phyloP scores from a whole-genome alignment of 30 jellyfish, hydroid and myxozoan species.

The Turritopsis rubra region DNA sequence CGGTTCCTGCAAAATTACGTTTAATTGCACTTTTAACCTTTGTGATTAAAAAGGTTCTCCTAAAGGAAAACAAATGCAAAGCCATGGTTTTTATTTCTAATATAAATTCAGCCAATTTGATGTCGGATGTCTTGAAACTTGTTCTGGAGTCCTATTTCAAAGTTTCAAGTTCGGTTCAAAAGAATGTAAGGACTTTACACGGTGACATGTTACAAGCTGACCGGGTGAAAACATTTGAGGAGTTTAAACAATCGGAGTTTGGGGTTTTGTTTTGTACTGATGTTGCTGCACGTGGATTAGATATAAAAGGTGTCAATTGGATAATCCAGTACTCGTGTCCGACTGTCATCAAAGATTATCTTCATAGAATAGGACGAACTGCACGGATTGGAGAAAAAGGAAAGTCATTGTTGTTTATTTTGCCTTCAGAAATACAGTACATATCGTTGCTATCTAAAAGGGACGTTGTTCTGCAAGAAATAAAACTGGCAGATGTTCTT shows the following conservation, averaged over 20 bases:
- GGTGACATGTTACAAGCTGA: slow-evolving; percentile 74
- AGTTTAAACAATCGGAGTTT: slow-evolving; percentile 34
- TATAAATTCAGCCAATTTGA: slow-evolving; percentile 58
- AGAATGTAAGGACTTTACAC: slow-evolving; percentile 58
- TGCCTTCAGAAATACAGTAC: slow-evolving; percentile 84
- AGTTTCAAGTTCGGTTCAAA: neutral
- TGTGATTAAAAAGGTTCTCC: slow-evolving; percentile 9
- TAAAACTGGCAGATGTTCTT: slow-evolving; percentile 36
- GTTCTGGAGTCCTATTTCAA: slow-evolving; percentile 13
- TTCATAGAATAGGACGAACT: slow-evolving; percentile 94
- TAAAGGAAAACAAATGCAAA: slow-evolving; percentile 25
- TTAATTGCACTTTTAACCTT: slow-evolving; percentile 49
- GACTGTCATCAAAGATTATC: slow-evolving; percentile 65
- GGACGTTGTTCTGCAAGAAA: slow-evolving; percentile 37
- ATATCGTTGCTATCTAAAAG: slow-evolving; percentile 29
- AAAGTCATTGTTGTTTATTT: slow-evolving; percentile 53
- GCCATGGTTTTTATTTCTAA: slow-evolving; percentile 74
- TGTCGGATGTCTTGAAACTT: slow-evolving; percentile 21
- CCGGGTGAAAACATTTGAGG: slow-evolving; percentile 48
- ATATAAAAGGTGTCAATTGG: slow-evolving; percentile 82
- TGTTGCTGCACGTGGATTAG: slow-evolving; percentile 99
- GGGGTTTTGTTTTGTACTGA: slow-evolving; percentile 86
- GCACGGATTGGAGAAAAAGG: slow-evolving; percentile 95
- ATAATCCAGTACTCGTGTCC: slow-evolving; percentile 85
- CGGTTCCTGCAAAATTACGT: slow-evolving; percentile 89